These are phyloP conservation scores for Agonopterix subpropinquella DNA, from an alignment of 2,888 invertebrate species.

Conservation along the genomic window DNA sequence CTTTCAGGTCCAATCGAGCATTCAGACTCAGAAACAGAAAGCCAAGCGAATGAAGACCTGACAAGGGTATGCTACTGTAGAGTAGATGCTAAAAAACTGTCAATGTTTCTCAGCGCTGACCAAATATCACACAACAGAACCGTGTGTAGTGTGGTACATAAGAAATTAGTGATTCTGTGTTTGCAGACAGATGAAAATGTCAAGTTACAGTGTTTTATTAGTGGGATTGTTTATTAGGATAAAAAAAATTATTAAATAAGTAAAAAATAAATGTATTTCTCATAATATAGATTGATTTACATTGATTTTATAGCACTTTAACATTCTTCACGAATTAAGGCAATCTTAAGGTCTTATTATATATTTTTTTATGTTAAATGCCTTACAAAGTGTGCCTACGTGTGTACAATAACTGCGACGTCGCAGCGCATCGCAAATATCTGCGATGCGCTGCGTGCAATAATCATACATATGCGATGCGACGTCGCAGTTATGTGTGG, in stretches of 20 bases:
- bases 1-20: conserved; percentile 62
- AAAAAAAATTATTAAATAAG: background rate
- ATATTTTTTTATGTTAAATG: no score
- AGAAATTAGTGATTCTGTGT: conserved; percentile 83
- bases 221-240: conserved; percentile 73
- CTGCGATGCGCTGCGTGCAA: no score
- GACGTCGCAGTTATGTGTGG: no score
- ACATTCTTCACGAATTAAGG: no score
- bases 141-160: conserved; percentile 85
- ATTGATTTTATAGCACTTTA: no score
- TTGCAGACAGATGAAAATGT: conserved; percentile 84
- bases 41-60: conserved; percentile 56
- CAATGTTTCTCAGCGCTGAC: conserved; percentile 86
- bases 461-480: no score
- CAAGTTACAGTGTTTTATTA: conserved; percentile 87
- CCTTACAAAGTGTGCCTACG: no score
- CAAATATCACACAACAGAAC: conserved; percentile 83
- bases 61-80: conserved; percentile 66
- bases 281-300: no score
- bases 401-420: no score
- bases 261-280: background rate
- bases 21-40: conserved; percentile 62
- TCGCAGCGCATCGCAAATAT: no score
- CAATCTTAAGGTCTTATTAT: no score
- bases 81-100: conserved; percentile 87